Evolutionary conservation across 2,113 vertebrate species (phyloP).

Genomic region (Myanophis thanlyinensis): DNA sequence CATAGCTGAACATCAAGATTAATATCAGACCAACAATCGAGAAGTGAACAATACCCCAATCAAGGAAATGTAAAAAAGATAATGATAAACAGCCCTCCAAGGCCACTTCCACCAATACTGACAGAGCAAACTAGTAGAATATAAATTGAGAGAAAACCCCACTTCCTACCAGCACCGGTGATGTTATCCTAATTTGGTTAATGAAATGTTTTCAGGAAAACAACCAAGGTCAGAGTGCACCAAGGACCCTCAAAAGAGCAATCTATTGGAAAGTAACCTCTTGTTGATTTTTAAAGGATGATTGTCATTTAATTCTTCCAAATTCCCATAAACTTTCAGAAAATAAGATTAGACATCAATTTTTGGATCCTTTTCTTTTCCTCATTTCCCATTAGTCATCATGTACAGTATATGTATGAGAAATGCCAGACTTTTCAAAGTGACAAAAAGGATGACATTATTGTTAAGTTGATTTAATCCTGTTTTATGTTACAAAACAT

Average conservation of each 20-base stretch:
- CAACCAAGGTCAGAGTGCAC: background rate
- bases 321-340: background rate
- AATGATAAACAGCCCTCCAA: background rate
- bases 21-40: background rate
- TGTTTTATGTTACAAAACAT: background rate
- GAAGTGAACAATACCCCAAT: background rate
- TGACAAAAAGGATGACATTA: background rate
- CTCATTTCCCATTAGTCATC: background rate
- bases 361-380: background rate
- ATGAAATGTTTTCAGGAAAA: background rate
- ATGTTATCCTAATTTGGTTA: background rate
- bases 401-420: background rate
- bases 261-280: background rate
- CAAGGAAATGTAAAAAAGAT: background rate
- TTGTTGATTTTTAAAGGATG: background rate
- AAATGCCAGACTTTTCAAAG: conserved; percentile 3
- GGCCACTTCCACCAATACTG: background rate
- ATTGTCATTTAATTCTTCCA: conserved; percentile 2
- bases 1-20: background rate
- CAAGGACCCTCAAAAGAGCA: background rate
- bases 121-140: background rate
- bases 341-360: conserved; percentile 34
- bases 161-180: background rate
- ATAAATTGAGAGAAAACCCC: background rate
- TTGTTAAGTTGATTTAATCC: conserved; percentile 7